These are phyloP conservation scores for Falco peregrinus DNA, from an alignment of 2,797 vertebrate species.

Conservation along the genomic window DNA sequence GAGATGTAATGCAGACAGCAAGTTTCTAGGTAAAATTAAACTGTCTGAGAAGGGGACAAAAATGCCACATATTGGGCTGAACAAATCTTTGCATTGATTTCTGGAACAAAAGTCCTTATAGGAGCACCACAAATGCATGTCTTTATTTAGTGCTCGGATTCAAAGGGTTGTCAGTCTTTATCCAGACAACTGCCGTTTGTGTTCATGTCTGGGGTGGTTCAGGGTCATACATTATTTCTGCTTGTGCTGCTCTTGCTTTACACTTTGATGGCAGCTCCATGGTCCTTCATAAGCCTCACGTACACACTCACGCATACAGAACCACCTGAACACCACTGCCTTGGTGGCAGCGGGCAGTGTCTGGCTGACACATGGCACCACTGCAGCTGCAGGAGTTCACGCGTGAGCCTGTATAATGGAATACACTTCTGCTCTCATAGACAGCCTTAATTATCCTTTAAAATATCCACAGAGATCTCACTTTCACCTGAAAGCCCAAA, in stretches of 20 bases:
- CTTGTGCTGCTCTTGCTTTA: neutral
- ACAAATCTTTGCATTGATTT: conserved; percentile 40
- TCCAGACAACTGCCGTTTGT: neutral
- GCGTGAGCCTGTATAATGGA: neutral
- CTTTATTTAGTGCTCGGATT: conserved; percentile 6
- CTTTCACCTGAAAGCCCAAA: neutral
- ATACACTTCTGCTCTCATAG: neutral
- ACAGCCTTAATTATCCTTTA: neutral
- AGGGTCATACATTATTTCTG: conserved; percentile 37
- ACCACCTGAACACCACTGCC: neutral
- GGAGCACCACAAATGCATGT: conserved; percentile 10
- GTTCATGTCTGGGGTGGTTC: neutral
- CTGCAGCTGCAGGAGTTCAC: neutral
- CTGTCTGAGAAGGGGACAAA: conserved; percentile 4
- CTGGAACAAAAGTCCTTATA: conserved; percentile 22
- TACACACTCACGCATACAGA: fast-evolving
- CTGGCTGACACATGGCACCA: neutral
- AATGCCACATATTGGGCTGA: neutral
- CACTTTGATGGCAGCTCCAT: neutral
- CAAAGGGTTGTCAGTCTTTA: conserved; percentile 12
- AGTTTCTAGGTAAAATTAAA: conserved; percentile 10
- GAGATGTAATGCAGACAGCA: neutral
- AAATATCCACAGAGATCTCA: neutral
- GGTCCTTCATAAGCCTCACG: neutral
- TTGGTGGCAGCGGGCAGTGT: neutral